Evolutionary conservation across 2,113 vertebrate genomes (phyloP), one percentile per base, ranked within the genome.

Genomic region (Glaucomys volans): DNA sequence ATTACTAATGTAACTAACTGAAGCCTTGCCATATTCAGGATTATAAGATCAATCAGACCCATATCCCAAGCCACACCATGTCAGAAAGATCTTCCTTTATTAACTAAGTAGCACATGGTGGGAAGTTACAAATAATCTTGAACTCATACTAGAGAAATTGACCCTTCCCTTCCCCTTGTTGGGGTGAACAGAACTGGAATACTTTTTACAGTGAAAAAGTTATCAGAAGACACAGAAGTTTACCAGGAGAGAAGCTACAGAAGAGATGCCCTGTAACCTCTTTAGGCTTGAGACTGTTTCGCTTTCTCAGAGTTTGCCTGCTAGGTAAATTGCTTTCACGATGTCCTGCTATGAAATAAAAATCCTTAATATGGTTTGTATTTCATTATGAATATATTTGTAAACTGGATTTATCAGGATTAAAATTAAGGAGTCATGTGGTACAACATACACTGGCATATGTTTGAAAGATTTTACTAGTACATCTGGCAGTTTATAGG

Each of bases 171-270:
- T 35, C 74, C 81, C 9, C 8, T 2, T 24, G 11, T 71, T 90
- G 32, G 57, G 66, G 37, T 40, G 42, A 90, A 67, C 64, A 74
- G 88, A 94, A 93, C 30, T 59, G 67, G 28, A 37, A n/a, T 97
- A 50, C 59, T 93, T 91, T 62, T 59, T 47, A 44, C 28, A 42
- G 6, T 26, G 24, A 66, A 86, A 90, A 93, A 92, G 84, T 97
- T 91, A 92, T 35, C 57, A 54, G 52, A 54, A 95, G 71, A 83
- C 66, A 74, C 66, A 59, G 18, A 30, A 85, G 30, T 87, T 96
- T 94, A 59, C 87, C 40, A 96, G 76, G 42, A 84, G 90, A 74
- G 82, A 81, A 44, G 54, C n/a, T 90, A 32, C 40, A 81, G 87
- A 44, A 86, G 67, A 90, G 75, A 42, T 75, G 37, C 80, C 71